Evolutionary conservation across 1,140 invertebrate species (phyloP).

Genomic region (Pantala flavescens): DNA sequence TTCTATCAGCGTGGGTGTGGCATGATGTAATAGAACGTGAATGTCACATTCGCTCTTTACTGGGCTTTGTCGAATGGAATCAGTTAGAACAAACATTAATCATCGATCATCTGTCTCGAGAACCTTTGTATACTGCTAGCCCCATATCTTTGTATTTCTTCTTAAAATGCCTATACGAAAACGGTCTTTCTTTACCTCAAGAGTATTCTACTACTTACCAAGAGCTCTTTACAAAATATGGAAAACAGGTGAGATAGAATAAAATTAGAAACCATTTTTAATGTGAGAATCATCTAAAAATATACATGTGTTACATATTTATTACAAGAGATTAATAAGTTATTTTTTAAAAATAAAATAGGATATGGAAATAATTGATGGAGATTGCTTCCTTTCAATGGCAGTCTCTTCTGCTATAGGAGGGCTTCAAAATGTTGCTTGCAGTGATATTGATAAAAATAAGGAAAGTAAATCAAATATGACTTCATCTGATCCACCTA

Average conservation of each 20-base stretch:
- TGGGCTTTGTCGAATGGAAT: slow-evolving; percentile 40
- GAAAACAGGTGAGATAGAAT: slow-evolving; percentile 11
- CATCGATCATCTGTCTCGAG: slow-evolving; percentile 40
- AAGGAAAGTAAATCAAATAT: background rate
- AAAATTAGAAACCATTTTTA: slow-evolving; percentile 18
- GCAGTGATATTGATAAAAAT: background rate
- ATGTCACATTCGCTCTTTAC: slow-evolving; percentile 39
- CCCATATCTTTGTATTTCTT: slow-evolving; percentile 44
- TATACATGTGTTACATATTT: no score
- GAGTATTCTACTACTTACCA: background rate
- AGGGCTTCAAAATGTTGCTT: slow-evolving; percentile 24
- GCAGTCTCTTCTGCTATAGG: slow-evolving; percentile 35
- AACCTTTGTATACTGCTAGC: slow-evolving; percentile 39
- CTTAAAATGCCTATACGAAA: slow-evolving; percentile 44
- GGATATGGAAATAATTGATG: slow-evolving; percentile 28
- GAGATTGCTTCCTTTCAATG: slow-evolving; percentile 33
- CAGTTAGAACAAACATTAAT: slow-evolving; percentile 35
- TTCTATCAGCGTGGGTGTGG: slow-evolving; percentile 45
- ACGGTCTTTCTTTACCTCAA: slow-evolving; percentile 31
- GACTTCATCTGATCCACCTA: background rate
- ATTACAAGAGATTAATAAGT: background rate
- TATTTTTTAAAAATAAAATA: slow-evolving; percentile 12
- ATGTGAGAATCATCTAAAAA: background rate
- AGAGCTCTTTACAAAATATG: background rate
- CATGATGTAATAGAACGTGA: slow-evolving; percentile 38